Evolutionary conservation across 2,113 vertebrate species (phyloP).

Genomic region (Chroicocephalus ridibundus): DNA sequence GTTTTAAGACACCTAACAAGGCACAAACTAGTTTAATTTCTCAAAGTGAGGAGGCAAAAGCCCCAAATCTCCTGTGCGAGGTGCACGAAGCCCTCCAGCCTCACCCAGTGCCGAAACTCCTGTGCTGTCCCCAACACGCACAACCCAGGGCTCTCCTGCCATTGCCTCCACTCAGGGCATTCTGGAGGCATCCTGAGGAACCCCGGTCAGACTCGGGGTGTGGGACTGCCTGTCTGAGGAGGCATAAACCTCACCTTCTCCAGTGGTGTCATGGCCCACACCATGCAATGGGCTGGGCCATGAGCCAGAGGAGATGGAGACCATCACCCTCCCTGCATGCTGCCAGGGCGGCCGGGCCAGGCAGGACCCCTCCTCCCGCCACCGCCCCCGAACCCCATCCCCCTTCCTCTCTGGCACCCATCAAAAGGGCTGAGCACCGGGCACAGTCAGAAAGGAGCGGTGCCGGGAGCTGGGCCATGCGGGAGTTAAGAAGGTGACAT

Average conservation of each 20-base stretch:
- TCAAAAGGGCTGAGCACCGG: background rate
- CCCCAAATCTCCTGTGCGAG: fast-evolving
- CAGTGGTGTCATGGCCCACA: background rate
- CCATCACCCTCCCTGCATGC: background rate
- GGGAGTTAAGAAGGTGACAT: background rate
- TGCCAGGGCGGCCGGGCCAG: background rate
- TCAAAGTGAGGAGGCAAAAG: background rate
- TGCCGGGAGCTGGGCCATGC: background rate
- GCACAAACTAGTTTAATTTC: background rate
- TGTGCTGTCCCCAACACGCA: background rate
- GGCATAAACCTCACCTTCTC: background rate
- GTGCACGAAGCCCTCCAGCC: background rate
- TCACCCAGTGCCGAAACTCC: background rate
- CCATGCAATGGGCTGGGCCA: fast-evolving
- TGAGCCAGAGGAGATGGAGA: background rate
- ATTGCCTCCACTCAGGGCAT: background rate
- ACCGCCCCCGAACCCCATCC: background rate
- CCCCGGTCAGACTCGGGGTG: fast-evolving
- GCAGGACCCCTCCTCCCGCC: background rate
- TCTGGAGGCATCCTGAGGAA: background rate
- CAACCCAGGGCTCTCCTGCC: background rate
- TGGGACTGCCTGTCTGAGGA: fast-evolving
- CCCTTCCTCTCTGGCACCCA: background rate
- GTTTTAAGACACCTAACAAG: background rate
- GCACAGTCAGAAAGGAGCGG: background rate